A percentile compares a stretch with the other conserved stretches of the same genome.
Conservation (phyloP, 2,888 invertebrate species). For the Hesperia comma region DNA sequence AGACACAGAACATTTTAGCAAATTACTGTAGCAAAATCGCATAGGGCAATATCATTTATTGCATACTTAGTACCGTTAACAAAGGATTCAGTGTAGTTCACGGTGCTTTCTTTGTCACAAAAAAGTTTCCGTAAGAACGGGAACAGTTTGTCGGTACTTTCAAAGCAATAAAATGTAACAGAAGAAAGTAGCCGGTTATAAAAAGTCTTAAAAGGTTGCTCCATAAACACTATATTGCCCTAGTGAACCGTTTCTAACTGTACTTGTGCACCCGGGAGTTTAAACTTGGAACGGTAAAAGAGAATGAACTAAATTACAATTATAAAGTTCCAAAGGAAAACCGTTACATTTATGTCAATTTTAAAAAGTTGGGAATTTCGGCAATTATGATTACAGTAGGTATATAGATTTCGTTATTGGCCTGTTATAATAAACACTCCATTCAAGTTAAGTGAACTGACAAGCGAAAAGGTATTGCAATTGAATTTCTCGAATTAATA, state of each 20-base stretch:
- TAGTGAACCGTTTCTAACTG: slow-evolving; percentile 45
- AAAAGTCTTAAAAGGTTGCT: slow-evolving; percentile 48
- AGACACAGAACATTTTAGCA: slow-evolving; percentile 2
- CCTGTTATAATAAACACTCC: no score
- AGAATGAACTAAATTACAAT: neutral
- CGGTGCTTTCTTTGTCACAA: slow-evolving; percentile 38
- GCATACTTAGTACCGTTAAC: slow-evolving; percentile 3
- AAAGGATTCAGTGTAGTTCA: slow-evolving; percentile 31
- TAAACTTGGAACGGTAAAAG: slow-evolving; percentile 1
- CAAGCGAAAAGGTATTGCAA: no score
- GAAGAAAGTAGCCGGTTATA: slow-evolving; percentile 55
- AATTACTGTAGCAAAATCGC: slow-evolving; percentile 17
- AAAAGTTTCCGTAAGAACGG: slow-evolving; percentile 50
- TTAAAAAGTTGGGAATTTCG: no score
- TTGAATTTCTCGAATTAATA: no score
- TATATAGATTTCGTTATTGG: no score
- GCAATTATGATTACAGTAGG: no score
- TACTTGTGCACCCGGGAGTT: slow-evolving; percentile 39
- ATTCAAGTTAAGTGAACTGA: no score
- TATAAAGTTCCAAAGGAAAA: no score
- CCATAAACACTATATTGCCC: slow-evolving; percentile 48
- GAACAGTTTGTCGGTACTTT: slow-evolving; percentile 60
- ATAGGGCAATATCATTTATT: slow-evolving; percentile 17
- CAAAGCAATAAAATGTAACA: slow-evolving; percentile 68
- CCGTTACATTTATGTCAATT: no score